Base-by-base conservation (phyloP, 2,113 vertebrate genomes). In the Chiloscyllium plagiosum region DNA sequence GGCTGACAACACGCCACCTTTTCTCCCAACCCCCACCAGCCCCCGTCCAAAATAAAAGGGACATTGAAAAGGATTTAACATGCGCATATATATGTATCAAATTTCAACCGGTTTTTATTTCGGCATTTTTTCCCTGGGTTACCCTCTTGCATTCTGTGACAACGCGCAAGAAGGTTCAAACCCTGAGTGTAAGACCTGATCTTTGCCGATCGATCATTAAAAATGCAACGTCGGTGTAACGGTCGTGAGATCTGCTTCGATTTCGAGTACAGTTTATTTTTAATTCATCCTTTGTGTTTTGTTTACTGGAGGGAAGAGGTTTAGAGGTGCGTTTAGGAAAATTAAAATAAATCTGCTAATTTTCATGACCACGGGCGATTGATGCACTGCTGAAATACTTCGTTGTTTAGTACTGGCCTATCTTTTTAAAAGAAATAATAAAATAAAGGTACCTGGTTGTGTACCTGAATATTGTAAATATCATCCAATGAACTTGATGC, bases 41-140 rank as follows among this genome's bases (percentile, higher is more conserved):
- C 56, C 56, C 56, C 56, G 56, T 26, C 26, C 42, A 66, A 70
- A 76, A 76, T 29, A 92, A 50, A 94, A 47, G 20, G 37, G 37
- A 94, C 70, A 69, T 89, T 61, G 37, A 33, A 66, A 66, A 72
- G 13, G 68, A 72, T 72, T 95, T 69, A 95, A 22, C 10, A 4
- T 22, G 47, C 22, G 69, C 72, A 72, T 66, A 93, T 72, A 72
- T 95, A 26, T 72, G 94, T 72, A 95, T 98, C 98, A 98, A 98
- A 98, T 98, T 98, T 98, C 97, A 98, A 98, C 98, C 98, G 98
- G 98, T 98, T 98, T 99, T 99, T 99, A 98, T 98, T 97, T 99
- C 97, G 97, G 98, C 99, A 98, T 99, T 99, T 99, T 99, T 98
- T 97, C 98, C 56, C 37, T 17, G 33, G 98, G 98, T 98, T 99